phyloP scores from a whole-genome alignment of 2,113 vertebrate species.

The Solea solea region DNA sequence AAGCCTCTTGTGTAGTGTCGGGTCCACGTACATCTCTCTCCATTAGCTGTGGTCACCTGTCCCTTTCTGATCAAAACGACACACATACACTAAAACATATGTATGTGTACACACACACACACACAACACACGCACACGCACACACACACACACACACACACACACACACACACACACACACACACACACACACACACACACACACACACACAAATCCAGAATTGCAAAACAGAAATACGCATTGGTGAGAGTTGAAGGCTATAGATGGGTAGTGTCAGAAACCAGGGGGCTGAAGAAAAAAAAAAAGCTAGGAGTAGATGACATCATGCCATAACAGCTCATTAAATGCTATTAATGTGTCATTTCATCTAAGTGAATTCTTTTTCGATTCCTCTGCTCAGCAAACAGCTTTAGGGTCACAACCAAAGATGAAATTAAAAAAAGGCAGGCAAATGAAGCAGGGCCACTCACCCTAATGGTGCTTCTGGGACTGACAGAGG shows the following conservation, averaged over 20 bases:
- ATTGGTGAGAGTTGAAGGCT: constrained; percentile 44
- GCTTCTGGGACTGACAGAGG: constrained; percentile 63
- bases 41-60: constrained; percentile 71
- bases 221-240: constrained; percentile 19
- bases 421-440: constrained; percentile 54
- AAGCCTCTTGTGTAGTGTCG: constrained; percentile 58
- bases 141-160: background rate
- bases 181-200: constrained; percentile 18
- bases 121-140: background rate
- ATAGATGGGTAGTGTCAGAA: constrained; percentile 72
- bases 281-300: constrained; percentile 54
- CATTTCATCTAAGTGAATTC: constrained; percentile 81
- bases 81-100: too few relatives aligned
- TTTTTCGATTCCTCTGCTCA: constrained; percentile 72
- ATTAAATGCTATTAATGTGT: constrained; percentile 83
- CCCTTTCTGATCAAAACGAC: constrained; percentile 56
- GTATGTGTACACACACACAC: too few relatives aligned
- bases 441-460: constrained; percentile 64
- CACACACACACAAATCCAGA: constrained; percentile 7
- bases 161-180: too few relatives aligned
- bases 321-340: constrained; percentile 80
- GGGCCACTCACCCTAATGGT: constrained; percentile 61
- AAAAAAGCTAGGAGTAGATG: constrained; percentile 65
- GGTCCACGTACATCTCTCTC: constrained; percentile 64
- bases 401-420: constrained; percentile 79